phyloP scores from a whole-genome alignment of 2,797 vertebrate genomes.

The Tenualosa thibaudeaui region DNA sequence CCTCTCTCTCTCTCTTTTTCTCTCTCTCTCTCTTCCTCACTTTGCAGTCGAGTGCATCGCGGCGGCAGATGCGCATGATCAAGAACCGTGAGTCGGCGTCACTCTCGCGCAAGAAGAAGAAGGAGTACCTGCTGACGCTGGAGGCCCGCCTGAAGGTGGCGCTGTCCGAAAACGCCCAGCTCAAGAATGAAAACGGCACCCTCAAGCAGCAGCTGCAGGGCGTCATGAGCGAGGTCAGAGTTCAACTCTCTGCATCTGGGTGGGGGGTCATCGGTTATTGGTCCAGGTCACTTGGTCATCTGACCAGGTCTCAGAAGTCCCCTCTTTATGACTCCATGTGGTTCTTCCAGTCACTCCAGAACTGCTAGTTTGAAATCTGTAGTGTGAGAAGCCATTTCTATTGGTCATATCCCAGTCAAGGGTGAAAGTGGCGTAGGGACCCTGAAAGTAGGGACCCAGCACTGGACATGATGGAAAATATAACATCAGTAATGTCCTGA shows the following conservation, averaged over 20 bases:
- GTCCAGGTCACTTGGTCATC: background rate
- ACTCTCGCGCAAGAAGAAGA: slow-evolving; percentile 93
- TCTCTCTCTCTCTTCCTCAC: slow-evolving; percentile 21
- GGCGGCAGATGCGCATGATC: slow-evolving; percentile 94
- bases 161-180: slow-evolving; percentile 85
- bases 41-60: slow-evolving; percentile 78
- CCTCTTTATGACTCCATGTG: background rate
- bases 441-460: background rate
- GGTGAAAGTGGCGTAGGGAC: background rate
- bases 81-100: slow-evolving; percentile 97
- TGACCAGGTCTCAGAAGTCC: background rate
- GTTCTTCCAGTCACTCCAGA: background rate
- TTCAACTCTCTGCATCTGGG: background rate
- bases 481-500: background rate
- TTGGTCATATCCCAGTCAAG: background rate
- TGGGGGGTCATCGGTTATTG: background rate
- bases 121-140: slow-evolving; percentile 89
- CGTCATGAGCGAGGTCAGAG: slow-evolving; percentile 83
- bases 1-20: background rate
- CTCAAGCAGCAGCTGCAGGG: slow-evolving; percentile 90
- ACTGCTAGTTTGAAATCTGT: background rate
- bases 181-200: slow-evolving; percentile 89
- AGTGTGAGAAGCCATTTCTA: background rate
- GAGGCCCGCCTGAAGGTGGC: slow-evolving; percentile 86
- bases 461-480: background rate